phyloP scores from a whole-genome alignment of 2,113 vertebrate species.

The Meles meles region DNA sequence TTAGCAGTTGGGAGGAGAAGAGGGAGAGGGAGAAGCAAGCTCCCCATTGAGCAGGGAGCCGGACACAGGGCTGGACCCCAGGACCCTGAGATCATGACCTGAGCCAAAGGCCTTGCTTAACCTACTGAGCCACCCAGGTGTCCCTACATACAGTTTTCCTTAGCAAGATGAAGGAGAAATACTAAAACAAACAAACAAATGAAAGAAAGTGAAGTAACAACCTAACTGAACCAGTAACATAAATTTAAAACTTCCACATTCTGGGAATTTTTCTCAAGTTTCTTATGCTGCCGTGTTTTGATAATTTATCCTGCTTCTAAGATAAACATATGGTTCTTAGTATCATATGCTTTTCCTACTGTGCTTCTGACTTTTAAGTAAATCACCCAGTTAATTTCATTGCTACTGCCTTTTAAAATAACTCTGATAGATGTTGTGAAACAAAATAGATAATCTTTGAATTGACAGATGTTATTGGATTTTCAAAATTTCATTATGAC shows the following conservation, averaged over 20 bases:
- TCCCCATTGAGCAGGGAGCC: too few relatives aligned
- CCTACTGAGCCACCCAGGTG: background rate
- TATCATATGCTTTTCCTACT: background rate
- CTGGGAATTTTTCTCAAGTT: background rate
- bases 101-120: background rate
- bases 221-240: background rate
- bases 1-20: too few relatives aligned
- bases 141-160: background rate
- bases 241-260: background rate
- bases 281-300: background rate
- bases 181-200: background rate
- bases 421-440: background rate
- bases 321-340: background rate
- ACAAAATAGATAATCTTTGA: background rate
- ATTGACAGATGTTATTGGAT: background rate
- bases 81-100: background rate
- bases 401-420: background rate
- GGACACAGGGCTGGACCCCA: too few relatives aligned
- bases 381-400: constrained; percentile 3
- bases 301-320: background rate
- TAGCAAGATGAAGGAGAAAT: background rate
- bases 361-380: background rate
- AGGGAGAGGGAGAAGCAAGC: too few relatives aligned
- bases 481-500: constrained; percentile 8
- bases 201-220: background rate